Base-by-base conservation (phyloP, 2,888 invertebrate genomes). In the Macaria notata region DNA sequence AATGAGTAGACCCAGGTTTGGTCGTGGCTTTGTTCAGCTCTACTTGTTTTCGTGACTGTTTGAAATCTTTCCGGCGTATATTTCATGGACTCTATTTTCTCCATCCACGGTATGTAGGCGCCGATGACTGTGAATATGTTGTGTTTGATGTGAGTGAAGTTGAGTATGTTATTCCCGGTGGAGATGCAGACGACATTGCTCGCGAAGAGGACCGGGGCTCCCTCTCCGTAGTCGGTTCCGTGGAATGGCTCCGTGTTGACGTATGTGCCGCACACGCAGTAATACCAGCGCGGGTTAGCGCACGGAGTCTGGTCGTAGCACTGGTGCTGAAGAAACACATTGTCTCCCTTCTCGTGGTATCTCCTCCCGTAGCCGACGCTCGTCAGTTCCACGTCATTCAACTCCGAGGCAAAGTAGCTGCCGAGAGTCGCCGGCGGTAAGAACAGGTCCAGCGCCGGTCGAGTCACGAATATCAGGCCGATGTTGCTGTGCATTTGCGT, bases 261-360 rank as follows among this genome's bases (percentile, higher is more conserved):
- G 67, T 87, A 83, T 29, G 72, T 64, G 33, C 86, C 88, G 57
- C 88, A 88, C 19, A 86, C 65, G 61, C 83, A 85, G 60, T 87
- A 84, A 62, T 81, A 81, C 86, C 86, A 87, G 60, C 78, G 81
- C 0, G 85, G 81, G 62, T 84, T 83, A 29, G 65, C 61, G 63
- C 88, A 88, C 0, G 83, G 72, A 3, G 70, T 69, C 58, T 84
- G 81, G 31, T 70, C 65, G 60, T 83, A 88, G 3, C 46, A 53
- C 61, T 83, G 81, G 46, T 69, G 62, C 61, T 85, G 85, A 54
- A 88, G 63, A 9, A 68, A 73, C 9, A 75, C 52, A 9, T n/a
- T 41, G 41, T 41, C 9, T 29, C 60, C 46, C 42, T 71, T 62
- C 7, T 69, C 54, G 3, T 66, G 36, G 0, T 30, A 59, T 6